Conservation (phyloP, 2,888 invertebrate genomes). For the Tachina grossa region DNA sequence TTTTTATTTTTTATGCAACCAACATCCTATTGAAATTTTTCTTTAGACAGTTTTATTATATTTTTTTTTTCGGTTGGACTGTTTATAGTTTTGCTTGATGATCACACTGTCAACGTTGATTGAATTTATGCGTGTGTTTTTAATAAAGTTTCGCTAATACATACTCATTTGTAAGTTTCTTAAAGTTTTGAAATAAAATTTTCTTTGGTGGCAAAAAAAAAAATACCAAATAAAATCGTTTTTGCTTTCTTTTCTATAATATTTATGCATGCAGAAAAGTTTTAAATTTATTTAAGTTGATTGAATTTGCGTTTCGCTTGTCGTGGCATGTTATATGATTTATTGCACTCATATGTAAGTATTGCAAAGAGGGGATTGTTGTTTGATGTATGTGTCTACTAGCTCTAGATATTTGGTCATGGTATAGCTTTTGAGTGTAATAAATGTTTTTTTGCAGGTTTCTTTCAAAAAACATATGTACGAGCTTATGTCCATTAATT, state of each 20-base stretch:
- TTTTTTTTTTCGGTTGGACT: slow-evolving; percentile 6
- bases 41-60: slow-evolving; percentile 15
- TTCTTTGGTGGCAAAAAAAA: slow-evolving; percentile 47
- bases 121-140: slow-evolving; percentile 56
- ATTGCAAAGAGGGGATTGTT: slow-evolving; percentile 9
- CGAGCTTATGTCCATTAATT: too few relatives aligned
- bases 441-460: too few relatives aligned
- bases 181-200: slow-evolving; percentile 37
- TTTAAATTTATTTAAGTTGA: slow-evolving; percentile 45
- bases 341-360: slow-evolving; percentile 38
- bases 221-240: slow-evolving; percentile 13
- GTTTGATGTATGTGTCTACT: slow-evolving; percentile 7
- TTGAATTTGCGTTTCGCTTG: slow-evolving; percentile 67
- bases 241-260: slow-evolving; percentile 64
- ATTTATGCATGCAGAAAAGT: slow-evolving; percentile 1
- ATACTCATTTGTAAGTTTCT: neutral
- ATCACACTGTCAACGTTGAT: slow-evolving; percentile 65
- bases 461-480: too few relatives aligned
- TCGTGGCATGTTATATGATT: slow-evolving; percentile 62
- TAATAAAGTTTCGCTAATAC: slow-evolving; percentile 35
- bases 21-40: slow-evolving; percentile 48
- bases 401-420: neutral
- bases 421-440: too few relatives aligned
- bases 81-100: slow-evolving; percentile 53
- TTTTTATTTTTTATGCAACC: slow-evolving; percentile 26